A percentile compares a stretch with the other conserved stretches of the same genome.
Conservation (phyloP, 2,797 vertebrate species). For the Syncerus caffer region DNA sequence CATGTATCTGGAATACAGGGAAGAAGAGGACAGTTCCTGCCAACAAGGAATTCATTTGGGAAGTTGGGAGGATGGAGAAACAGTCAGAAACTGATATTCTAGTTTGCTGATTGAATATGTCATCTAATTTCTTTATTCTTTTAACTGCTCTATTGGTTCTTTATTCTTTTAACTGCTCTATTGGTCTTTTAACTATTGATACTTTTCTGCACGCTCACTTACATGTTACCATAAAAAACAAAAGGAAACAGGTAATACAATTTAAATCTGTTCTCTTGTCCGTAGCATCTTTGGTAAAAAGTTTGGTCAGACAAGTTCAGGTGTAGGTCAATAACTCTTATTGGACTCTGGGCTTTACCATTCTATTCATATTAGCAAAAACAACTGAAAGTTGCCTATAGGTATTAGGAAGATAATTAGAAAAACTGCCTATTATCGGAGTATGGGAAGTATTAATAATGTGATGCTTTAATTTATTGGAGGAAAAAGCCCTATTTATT, state of each 20-base stretch:
- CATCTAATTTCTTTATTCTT: neutral
- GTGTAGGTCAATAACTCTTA: neutral
- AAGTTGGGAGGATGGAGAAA: neutral
- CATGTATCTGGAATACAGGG: neutral
- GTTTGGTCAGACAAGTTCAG: neutral
- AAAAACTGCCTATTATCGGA: neutral
- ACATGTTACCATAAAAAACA: neutral
- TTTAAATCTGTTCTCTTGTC: neutral
- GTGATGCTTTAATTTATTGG: neutral
- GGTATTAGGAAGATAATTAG: neutral
- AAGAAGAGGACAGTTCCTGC: neutral
- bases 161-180: neutral
- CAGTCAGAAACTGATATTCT: neutral
- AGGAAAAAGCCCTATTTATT: neutral
- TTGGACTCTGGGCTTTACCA: neutral
- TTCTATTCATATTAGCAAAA: slow-evolving; percentile 20
- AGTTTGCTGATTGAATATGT: neutral
- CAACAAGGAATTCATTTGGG: neutral
- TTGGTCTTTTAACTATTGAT: neutral
- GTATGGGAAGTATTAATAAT: neutral
- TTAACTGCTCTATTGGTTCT: neutral
- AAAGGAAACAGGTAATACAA: neutral
- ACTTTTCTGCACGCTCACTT: neutral
- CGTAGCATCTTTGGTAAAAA: neutral
- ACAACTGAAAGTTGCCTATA: neutral